These are phyloP conservation scores for Apantesis nais DNA, from an alignment of 2,888 invertebrate species.

Conservation along the genomic window DNA sequence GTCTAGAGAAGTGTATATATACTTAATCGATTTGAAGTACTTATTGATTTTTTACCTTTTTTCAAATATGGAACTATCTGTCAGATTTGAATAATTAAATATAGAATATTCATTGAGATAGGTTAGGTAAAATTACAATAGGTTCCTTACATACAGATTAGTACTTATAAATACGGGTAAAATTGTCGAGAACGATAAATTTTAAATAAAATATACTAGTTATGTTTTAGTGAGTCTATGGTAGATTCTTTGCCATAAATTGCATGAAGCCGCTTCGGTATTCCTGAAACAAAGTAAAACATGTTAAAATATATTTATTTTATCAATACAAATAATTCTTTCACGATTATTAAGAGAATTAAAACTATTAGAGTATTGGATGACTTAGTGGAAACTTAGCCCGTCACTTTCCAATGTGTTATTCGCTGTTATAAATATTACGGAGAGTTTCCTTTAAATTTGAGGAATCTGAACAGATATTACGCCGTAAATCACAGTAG, in stretches of 20 bases:
- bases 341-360: not conserved
- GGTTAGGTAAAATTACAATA: not conserved
- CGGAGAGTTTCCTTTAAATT: not conserved
- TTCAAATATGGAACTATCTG: too few relatives aligned
- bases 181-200: not conserved
- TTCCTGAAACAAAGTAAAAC: slow-evolving; percentile 16
- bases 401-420: not conserved
- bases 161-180: too few relatives aligned
- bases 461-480: not conserved
- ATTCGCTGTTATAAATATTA: not conserved
- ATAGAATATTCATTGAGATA: too few relatives aligned
- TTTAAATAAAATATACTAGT: not conserved
- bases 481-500: not conserved
- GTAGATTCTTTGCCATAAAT: not conserved
- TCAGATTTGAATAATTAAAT: too few relatives aligned
- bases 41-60: not conserved
- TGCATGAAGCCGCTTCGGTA: not conserved
- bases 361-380: not conserved
- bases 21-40: not conserved
- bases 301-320: not conserved
- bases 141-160: too few relatives aligned
- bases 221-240: not conserved
- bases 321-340: not conserved
- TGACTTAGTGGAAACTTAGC: too few relatives aligned
- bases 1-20: not conserved